Evolutionary conservation across 2,113 vertebrate genomes (phyloP).

Genomic region (Tupaia tana): DNA sequence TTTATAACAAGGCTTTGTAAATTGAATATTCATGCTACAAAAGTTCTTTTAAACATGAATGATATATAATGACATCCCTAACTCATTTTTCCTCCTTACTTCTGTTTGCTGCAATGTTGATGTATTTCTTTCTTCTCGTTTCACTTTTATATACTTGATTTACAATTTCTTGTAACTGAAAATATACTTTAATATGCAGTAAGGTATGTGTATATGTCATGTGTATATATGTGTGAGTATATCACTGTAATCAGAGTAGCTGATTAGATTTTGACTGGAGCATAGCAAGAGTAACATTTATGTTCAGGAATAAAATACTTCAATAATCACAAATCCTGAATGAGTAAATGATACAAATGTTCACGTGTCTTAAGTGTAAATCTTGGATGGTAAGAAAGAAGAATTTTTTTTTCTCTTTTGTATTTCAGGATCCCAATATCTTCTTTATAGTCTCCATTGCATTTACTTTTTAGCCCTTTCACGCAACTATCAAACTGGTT

Average conservation of each 20-base stretch:
- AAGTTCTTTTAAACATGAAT: conserved; percentile 72
- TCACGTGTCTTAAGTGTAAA: neutral
- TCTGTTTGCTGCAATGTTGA: conserved; percentile 45
- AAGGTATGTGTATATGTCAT: neutral
- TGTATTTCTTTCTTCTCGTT: conserved; percentile 64
- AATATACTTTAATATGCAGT: conserved; percentile 54
- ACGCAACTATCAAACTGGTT: neutral
- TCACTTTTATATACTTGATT: conserved; percentile 58
- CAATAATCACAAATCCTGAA: conserved; percentile 27
- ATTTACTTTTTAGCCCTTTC: neutral
- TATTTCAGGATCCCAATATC: conserved; percentile 2
- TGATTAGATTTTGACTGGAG: conserved; percentile 67
- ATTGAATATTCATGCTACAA: conserved; percentile 78
- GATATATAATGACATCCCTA: conserved; percentile 65
- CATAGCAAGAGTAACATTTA: conserved; percentile 56
- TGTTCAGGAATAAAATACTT: conserved; percentile 54
- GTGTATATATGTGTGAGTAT: conserved; percentile 30
- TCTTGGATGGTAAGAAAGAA: neutral
- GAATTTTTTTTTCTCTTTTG: neutral
- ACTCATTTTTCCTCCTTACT: conserved; percentile 73
- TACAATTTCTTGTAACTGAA: conserved; percentile 68
- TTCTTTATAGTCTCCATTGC: neutral
- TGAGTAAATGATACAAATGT: conserved; percentile 28
- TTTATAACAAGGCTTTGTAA: conserved; percentile 72
- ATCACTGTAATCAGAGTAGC: conserved; percentile 40